Percentiles rank a stretch among this genome's conserved stretches.
Evolutionary conservation across 2,888 invertebrate species (phyloP).

Genomic region (Lissocephala sabroskyi): DNA sequence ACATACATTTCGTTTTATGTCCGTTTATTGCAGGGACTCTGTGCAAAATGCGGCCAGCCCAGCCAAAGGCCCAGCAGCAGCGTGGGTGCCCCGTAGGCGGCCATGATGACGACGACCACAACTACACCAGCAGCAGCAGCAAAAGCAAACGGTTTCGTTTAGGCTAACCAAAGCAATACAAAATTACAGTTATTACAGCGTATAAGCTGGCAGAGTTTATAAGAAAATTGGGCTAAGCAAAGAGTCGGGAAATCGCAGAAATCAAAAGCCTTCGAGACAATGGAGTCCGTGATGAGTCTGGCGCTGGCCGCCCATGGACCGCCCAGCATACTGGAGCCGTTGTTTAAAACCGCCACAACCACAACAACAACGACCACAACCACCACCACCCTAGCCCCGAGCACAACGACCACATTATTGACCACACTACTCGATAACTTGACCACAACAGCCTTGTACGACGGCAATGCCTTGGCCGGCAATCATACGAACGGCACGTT

Average conservation of each 20-base stretch:
- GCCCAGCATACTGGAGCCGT: constrained; percentile 69
- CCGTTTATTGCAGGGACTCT: constrained; percentile 30
- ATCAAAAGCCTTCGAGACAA: constrained; percentile 50
- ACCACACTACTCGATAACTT: constrained; percentile 62
- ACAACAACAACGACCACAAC: constrained; percentile 66
- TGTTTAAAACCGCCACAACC: constrained; percentile 68
- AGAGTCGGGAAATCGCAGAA: too few species aligned
- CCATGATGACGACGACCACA: neutral
- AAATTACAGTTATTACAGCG: neutral
- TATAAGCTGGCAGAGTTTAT: too few species aligned
- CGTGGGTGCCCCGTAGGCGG: constrained; percentile 29
- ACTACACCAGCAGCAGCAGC: constrained; percentile 9
- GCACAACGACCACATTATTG: constrained; percentile 49
- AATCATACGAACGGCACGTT: constrained; percentile 57
- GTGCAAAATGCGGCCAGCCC: constrained; percentile 34
- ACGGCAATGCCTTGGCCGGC: constrained; percentile 33
- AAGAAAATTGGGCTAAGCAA: too few species aligned
- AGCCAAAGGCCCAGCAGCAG: constrained; percentile 29
- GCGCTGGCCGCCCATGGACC: constrained; percentile 68
- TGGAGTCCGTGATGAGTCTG: constrained; percentile 57
- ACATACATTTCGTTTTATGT: constrained; percentile 10
- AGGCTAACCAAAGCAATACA: neutral
- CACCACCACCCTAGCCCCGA: constrained; percentile 52
- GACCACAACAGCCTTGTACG: constrained; percentile 55
- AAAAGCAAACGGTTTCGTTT: neutral